These are phyloP conservation scores for Capromys pilorides DNA, from an alignment of 2,797 vertebrate genomes.

Conservation along the genomic window DNA sequence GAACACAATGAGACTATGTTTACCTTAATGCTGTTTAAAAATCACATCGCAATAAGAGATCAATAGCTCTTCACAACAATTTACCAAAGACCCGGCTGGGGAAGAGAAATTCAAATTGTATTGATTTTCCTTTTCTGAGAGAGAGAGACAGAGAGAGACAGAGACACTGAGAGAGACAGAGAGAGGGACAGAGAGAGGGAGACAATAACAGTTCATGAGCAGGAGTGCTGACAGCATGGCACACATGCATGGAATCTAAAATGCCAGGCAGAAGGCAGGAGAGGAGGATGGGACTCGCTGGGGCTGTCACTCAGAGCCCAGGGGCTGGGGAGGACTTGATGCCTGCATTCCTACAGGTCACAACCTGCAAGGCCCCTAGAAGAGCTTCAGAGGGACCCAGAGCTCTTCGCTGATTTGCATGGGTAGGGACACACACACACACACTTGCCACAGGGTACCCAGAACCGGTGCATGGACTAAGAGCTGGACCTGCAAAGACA, in stretches of 20 bases:
- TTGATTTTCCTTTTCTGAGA: conserved; percentile 78
- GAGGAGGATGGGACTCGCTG: neutral
- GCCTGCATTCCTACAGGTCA: neutral
- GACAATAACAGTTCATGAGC: conserved; percentile 27
- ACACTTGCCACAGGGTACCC: rapidly evolving
- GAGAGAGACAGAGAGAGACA: too few species aligned
- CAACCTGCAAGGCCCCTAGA: neutral
- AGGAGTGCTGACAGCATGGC: conserved; percentile 39
- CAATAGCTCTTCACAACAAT: conserved; percentile 85
- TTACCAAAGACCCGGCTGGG: conserved; percentile 81
- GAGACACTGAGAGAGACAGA: too few species aligned
- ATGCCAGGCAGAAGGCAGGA: conserved; percentile 50
- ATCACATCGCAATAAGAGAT: conserved; percentile 83
- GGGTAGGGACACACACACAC: too few species aligned
- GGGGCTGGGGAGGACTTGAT: neutral
- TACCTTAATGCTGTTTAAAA: conserved; percentile 84
- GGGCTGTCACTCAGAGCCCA: neutral
- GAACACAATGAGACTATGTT: conserved; percentile 82
- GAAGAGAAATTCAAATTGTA: conserved; percentile 85
- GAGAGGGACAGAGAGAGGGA: neutral
- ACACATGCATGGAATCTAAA: conserved; percentile 43
- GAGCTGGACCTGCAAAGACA: neutral
- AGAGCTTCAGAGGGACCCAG: too few species aligned
- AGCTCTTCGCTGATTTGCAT: rapidly evolving
- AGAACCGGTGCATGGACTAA: rapidly evolving